These are phyloP conservation scores for Pachyseris speciosa DNA, from an alignment of 64 coral and sea anemone genomes.

Conservation along the genomic window DNA sequence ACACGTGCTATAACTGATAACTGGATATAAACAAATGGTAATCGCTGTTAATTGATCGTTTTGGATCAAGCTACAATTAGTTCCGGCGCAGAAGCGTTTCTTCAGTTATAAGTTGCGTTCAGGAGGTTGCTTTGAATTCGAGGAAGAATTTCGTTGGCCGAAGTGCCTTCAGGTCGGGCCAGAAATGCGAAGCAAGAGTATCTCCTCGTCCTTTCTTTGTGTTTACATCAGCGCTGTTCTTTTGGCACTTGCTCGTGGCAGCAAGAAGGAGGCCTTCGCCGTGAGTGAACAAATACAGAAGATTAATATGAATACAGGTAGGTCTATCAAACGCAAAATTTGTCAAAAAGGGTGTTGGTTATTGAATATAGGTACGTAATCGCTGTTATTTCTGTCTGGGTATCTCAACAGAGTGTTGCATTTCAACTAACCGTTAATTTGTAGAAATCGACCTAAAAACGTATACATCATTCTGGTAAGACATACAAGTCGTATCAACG, in stretches of 20 bases:
- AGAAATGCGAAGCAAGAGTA: background rate
- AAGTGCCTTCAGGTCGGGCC: background rate
- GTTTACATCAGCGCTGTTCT: background rate
- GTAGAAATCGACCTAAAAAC: background rate
- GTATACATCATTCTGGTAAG: too few species aligned
- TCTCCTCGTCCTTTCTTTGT: background rate
- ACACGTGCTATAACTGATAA: background rate
- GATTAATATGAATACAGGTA: background rate
- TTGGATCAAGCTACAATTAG: background rate
- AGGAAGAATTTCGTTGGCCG: background rate
- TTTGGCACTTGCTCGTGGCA: background rate
- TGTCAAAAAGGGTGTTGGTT: background rate
- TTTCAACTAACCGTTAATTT: too few species aligned
- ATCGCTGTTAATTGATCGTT: background rate
- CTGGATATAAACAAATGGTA: background rate
- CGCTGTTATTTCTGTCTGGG: too few species aligned
- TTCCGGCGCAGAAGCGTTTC: background rate
- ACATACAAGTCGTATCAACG: too few species aligned
- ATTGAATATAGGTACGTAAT: background rate
- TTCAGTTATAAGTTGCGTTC: background rate
- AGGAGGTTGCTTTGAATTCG: background rate
- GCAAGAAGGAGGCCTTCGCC: background rate
- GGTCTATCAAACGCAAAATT: background rate
- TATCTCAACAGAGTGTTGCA: too few species aligned
- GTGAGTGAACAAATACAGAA: conserved; percentile 2